Conservation (phyloP, 2,113 vertebrate genomes). For the Octodon degus region DNA sequence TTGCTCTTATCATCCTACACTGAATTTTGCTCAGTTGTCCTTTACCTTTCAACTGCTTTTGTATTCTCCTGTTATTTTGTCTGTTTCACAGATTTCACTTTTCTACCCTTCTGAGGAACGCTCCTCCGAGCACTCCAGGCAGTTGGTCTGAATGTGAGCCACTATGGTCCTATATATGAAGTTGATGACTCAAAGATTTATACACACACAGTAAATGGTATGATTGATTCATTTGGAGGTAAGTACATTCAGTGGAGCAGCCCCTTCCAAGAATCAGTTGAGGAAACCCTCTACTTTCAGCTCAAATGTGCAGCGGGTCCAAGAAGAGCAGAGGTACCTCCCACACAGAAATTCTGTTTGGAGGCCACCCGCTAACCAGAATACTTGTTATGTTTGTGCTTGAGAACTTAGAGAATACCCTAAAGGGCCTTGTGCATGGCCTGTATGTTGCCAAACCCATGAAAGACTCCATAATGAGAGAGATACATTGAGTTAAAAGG, state of each 20-base stretch:
- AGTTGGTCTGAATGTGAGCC: conserved; percentile 15
- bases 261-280: not conserved
- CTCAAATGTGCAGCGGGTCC: not conserved
- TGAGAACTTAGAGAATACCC: not conserved
- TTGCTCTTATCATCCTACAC: not conserved
- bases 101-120: not conserved
- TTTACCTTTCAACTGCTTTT: conserved; percentile 30
- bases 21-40: not conserved
- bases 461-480: not conserved
- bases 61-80: not conserved
- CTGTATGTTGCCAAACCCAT: not conserved
- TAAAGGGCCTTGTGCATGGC: not conserved
- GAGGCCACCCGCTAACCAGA: not conserved
- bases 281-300: conserved; percentile 13
- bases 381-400: not conserved
- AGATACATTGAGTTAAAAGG: not conserved
- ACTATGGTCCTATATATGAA: not conserved
- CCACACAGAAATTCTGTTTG: not conserved
- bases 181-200: not conserved
- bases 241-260: not conserved
- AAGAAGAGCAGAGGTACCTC: not conserved
- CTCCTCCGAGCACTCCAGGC: not conserved
- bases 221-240: not conserved
- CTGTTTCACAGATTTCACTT: not conserved
- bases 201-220: not conserved